Conservation (phyloP, 1,140 invertebrate species). For the Drosophila burlai region DNA sequence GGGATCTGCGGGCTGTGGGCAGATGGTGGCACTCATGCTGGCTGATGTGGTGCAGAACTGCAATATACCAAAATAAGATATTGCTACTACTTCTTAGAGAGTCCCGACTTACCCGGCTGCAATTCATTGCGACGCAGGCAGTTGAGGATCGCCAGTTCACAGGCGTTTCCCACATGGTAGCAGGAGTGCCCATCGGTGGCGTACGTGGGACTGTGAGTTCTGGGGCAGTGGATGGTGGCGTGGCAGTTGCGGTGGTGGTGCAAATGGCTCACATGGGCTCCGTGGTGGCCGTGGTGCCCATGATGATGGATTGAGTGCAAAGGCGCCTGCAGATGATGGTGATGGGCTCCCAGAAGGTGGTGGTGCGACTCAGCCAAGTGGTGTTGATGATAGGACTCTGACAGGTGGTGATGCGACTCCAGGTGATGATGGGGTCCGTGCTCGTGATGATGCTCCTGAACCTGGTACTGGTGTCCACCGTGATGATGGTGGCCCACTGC, state of each 20-base stretch:
- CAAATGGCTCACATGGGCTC: conserved; percentile 10
- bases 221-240: conserved; percentile 44
- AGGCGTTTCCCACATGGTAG: conserved; percentile 32
- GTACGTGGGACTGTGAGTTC: conserved; percentile 7
- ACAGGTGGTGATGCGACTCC: conserved; percentile 26
- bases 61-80: neutral
- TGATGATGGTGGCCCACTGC: conserved; percentile 19
- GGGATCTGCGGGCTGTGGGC: conserved; percentile 10
- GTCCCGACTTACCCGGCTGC: conserved; percentile 7
- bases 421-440: conserved; percentile 33
- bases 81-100: neutral
- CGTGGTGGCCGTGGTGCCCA: neutral
- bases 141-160: conserved; percentile 41
- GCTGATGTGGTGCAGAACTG: conserved; percentile 34
- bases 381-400: conserved; percentile 26
- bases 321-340: conserved; percentile 11
- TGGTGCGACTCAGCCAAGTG: conserved; percentile 23
- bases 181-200: conserved; percentile 48
- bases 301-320: neutral
- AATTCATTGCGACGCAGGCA: conserved; percentile 46
- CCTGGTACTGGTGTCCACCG: conserved; percentile 15
- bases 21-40: conserved; percentile 42
- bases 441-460: conserved; percentile 22
- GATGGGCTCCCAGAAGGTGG: conserved; percentile 6
- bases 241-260: conserved; percentile 47